These are phyloP conservation scores for Brachynemurus nebulosus DNA, from an alignment of 2,888 invertebrate genomes.

Conservation along the genomic window DNA sequence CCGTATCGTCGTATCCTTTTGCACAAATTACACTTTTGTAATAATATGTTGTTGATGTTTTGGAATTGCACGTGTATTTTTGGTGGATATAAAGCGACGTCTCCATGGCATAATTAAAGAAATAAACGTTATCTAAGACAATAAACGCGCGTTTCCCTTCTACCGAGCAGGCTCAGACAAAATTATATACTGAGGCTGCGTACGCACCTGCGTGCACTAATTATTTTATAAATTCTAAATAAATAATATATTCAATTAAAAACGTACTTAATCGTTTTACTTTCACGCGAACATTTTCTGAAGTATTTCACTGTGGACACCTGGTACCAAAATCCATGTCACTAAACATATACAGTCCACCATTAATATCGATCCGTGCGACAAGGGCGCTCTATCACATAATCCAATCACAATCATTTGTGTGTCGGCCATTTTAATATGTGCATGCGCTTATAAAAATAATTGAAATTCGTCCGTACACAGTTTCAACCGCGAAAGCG, in stretches of 20 bases:
- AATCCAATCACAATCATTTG: no score
- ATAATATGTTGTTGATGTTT: not conserved
- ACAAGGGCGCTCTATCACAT: no score
- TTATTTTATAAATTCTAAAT: no score
- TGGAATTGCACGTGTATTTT: conserved; percentile 4
- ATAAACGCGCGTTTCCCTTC: conserved; percentile 30
- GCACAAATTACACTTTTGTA: not conserved
- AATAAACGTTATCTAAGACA: conserved; percentile 10
- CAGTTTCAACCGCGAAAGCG: no score
- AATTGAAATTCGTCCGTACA: no score
- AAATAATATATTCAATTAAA: no score
- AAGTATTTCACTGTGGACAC: no score
- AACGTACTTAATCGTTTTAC: no score
- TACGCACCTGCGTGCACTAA: conserved; percentile 95
- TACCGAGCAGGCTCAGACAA: conserved; percentile 78
- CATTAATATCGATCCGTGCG: conserved; percentile 29
- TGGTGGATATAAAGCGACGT: conserved; percentile 6
- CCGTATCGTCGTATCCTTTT: no score
- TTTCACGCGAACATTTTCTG: not conserved
- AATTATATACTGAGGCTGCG: conserved; percentile 83
- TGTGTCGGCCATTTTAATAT: no score
- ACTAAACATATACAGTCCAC: conserved; percentile 38
- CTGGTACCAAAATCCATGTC: no score
- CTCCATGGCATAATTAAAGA: conserved; percentile 10
- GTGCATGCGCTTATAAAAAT: no score